Percentiles rank a stretch among this genome's conserved stretches.
Evolutionary conservation across 2,113 vertebrate species (phyloP).

Genomic region (Archocentrus centrarchus): DNA sequence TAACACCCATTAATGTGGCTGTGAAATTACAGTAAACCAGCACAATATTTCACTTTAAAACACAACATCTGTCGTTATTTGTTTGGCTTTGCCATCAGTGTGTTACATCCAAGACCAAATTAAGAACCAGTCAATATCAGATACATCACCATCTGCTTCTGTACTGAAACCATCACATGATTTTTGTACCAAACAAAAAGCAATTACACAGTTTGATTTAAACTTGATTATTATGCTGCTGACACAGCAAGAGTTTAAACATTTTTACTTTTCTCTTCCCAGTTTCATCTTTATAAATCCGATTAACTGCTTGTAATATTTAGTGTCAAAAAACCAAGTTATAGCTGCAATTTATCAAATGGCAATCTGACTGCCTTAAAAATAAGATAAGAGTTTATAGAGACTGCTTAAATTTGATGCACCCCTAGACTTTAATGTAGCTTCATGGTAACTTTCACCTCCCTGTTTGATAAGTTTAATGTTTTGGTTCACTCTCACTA

Average conservation of each 20-base stretch:
- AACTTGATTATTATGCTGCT: not conserved
- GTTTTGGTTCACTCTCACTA: no score
- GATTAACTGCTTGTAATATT: not conserved
- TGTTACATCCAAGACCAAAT: not conserved
- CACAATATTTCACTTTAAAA: not conserved
- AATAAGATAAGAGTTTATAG: not conserved
- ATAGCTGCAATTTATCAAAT: not conserved
- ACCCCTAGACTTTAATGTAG: no score
- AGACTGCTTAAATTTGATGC: no score
- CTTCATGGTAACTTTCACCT: no score
- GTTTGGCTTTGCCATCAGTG: not conserved
- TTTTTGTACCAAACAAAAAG: conserved; percentile 1
- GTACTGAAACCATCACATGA: not conserved
- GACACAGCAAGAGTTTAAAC: not conserved
- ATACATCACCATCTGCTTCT: not conserved
- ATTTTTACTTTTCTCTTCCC: not conserved
- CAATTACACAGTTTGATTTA: not conserved
- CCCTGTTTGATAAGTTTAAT: no score
- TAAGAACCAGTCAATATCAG: no score
- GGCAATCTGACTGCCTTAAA: not conserved
- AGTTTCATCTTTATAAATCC: not conserved
- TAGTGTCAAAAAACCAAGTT: not conserved
- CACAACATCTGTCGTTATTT: not conserved
- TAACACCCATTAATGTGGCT: not conserved
- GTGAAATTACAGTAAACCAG: not conserved